Base-by-base conservation (phyloP, 2,888 invertebrate species). In the Tillus elongatus region DNA sequence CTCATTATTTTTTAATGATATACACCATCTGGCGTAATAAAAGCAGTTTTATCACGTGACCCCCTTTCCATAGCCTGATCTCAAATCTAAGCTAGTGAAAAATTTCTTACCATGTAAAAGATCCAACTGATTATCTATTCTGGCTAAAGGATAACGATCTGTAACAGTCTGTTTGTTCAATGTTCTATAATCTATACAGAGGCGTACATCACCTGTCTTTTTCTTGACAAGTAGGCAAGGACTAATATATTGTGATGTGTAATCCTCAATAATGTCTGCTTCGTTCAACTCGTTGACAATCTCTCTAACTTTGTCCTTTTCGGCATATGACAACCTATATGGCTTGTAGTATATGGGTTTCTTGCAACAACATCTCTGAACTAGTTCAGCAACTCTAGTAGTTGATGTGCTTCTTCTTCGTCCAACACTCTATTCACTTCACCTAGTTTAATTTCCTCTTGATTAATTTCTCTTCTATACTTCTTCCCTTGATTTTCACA, bases 1-100 rank as follows among this genome's bases (percentile, higher is more conserved):
- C 45, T 44, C 39, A 50, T 44, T 3, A 44, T 35, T 26, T 45
- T 47, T 14, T 36, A 49, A 28, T 49, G 37, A 12, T 33, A 41
- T 6, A 37, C 35, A 4, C 46, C 47, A 39, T 44, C 42, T 6
- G 49, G 41, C 4, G 49, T 49, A 4, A 47, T 26, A 32, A 41
- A 43, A 11, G 46, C 45, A 6, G 44, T 47, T 3, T 45, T 35
- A 31, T 48, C 24, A 6, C 24, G 24, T 19, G 24, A 19, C 24
- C 2, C 39, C 27, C 26, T 42, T 36, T n/a, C 9, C 39, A 19
- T 8, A 8, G n/a, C 34, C 40, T 3, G 15, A 14, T 2, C 12
- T 2, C n/a, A 42, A 16, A 30, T 42, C 42, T 9, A 42, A 24
- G 8, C 12, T 27, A 9, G 31, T 40, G 29, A 34, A 42, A 6